A percentile compares a stretch with the other conserved stretches of the same genome.
phyloP scores from a whole-genome alignment of 2,797 vertebrate species.

The Enteromius unitaeniatus region DNA sequence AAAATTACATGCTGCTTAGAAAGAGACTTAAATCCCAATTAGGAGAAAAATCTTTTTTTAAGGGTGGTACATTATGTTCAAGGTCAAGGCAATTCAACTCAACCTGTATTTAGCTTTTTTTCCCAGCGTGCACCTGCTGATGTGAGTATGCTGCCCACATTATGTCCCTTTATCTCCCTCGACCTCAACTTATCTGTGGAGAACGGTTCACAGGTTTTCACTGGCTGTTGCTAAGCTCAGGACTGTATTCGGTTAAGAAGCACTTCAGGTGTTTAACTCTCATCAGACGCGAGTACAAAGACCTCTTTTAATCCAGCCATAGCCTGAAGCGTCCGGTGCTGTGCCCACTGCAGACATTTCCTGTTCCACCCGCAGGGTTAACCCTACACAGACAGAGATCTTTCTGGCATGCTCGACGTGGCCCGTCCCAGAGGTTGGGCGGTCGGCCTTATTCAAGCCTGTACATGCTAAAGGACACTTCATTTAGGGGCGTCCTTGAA shows the following conservation, averaged over 20 bases:
- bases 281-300: slow-evolving; percentile 68
- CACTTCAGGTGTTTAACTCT: background rate
- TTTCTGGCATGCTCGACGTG: slow-evolving; percentile 55
- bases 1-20: background rate
- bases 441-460: background rate
- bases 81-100: background rate
- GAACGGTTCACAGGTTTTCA: background rate
- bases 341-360: slow-evolving; percentile 71
- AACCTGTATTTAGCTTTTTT: background rate
- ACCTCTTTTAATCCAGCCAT: slow-evolving; percentile 66
- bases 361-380: slow-evolving; percentile 72
- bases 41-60: background rate
- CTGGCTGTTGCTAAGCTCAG: background rate
- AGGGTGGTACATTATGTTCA: background rate
- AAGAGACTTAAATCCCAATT: background rate
- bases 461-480: background rate
- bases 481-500: background rate
- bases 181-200: background rate
- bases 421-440: background rate
- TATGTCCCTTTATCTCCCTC: background rate
- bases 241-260: background rate
- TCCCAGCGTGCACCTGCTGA: background rate
- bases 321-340: slow-evolving; percentile 49
- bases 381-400: slow-evolving; percentile 66
- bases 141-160: background rate